Percentiles rank a stretch among this genome's conserved stretches.
phyloP scores from a whole-genome alignment of 2,888 invertebrate genomes.

The Bruchidius siliquastri region DNA sequence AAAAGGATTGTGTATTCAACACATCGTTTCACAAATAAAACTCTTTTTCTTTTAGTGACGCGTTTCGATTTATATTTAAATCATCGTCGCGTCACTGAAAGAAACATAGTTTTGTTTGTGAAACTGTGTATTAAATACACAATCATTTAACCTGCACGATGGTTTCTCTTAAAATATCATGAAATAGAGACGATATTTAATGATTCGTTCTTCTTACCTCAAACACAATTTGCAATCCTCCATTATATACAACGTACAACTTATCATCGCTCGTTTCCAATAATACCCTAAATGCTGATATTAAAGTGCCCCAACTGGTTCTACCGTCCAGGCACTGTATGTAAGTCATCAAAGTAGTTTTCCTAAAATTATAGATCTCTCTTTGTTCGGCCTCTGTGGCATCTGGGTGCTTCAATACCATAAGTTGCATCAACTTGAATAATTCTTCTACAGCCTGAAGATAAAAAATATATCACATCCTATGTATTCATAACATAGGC shows the following conservation, averaged over 20 bases:
- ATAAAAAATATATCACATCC: background rate
- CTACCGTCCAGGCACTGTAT: conserved; percentile 79
- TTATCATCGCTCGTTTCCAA: conserved; percentile 88
- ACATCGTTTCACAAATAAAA: too few relatives aligned
- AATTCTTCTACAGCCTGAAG: conserved; percentile 81
- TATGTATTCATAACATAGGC: too few relatives aligned
- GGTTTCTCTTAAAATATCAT: too few relatives aligned
- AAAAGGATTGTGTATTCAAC: too few relatives aligned
- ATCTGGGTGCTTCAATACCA: conserved; percentile 80
- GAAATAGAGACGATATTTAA: too few relatives aligned
- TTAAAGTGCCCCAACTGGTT: conserved; percentile 90
- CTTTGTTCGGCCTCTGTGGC: conserved; percentile 69
- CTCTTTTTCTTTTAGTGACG: too few relatives aligned
- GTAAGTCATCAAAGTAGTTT: conserved; percentile 83
- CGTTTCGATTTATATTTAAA: too few relatives aligned
- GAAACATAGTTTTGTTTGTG: too few relatives aligned
- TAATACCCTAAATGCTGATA: conserved; percentile 82
- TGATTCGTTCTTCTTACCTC: conserved; percentile 54
- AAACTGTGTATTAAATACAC: too few relatives aligned
- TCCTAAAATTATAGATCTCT: conserved; percentile 80
- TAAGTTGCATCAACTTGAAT: conserved; percentile 83
- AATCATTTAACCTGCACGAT: too few relatives aligned
- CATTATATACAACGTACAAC: conserved; percentile 83
- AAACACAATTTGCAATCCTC: conserved; percentile 76
- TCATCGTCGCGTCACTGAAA: too few relatives aligned